Percentiles rank a stretch among this genome's conserved stretches.
These are phyloP conservation scores for Phoxinus dragarum DNA, from an alignment of 2,797 vertebrate species.

Conservation along the genomic window DNA sequence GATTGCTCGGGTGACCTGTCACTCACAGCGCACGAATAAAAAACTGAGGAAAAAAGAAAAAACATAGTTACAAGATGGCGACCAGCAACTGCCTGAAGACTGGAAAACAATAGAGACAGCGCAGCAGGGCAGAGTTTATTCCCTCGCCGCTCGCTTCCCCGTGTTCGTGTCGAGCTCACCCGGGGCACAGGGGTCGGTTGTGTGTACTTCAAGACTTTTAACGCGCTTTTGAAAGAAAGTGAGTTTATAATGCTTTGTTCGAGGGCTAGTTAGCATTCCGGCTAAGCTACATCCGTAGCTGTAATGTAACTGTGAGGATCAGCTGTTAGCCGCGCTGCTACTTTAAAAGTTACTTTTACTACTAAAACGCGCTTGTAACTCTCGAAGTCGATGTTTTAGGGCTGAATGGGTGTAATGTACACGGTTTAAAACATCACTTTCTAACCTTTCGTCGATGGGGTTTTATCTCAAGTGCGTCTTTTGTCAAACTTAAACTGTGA, in stretches of 20 bases:
- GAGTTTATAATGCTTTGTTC: constrained; percentile 69
- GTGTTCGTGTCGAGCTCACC: constrained; percentile 15
- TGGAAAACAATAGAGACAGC: constrained; percentile 84
- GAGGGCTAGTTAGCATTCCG: constrained; percentile 65
- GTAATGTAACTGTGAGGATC: constrained; percentile 52
- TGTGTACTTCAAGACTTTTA: constrained; percentile 54
- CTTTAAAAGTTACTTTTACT: constrained; percentile 47
- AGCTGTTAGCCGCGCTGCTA: constrained; percentile 68
- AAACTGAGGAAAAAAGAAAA: constrained; percentile 62
- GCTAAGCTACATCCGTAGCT: constrained; percentile 69
- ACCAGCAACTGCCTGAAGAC: constrained; percentile 71
- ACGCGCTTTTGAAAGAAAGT: constrained; percentile 37
- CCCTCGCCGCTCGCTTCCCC: constrained; percentile 28
- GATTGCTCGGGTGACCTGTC: constrained; percentile 43
- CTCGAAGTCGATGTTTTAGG: background rate
- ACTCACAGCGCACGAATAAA: constrained; percentile 65
- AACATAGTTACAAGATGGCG: constrained; percentile 83
- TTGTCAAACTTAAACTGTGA: constrained; percentile 15
- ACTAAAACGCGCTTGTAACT: background rate
- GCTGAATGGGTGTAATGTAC: background rate
- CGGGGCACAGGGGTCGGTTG: constrained; percentile 32
- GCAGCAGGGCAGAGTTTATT: constrained; percentile 60
- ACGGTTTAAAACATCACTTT: background rate
- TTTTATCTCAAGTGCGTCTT: constrained; percentile 9
- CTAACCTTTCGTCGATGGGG: background rate